These are phyloP conservation scores for Crotalus helleri DNA, from an alignment of 2,113 vertebrate genomes.

Conservation along the genomic window DNA sequence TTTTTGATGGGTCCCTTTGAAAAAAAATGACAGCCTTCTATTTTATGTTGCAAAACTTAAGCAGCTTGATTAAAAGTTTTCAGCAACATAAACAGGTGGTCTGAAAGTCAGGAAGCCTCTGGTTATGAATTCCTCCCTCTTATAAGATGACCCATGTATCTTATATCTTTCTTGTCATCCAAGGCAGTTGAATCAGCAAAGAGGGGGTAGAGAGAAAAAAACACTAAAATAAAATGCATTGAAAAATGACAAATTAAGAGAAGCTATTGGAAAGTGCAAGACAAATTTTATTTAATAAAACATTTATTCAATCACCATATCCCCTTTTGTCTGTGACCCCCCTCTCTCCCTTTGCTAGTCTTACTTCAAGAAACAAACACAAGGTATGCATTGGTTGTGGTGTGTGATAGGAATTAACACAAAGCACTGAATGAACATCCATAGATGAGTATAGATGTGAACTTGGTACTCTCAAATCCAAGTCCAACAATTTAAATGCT, in stretches of 20 bases:
- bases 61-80: slow-evolving; percentile 15
- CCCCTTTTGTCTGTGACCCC: background rate
- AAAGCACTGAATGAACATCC: background rate
- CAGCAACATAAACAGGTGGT: background rate
- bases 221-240: background rate
- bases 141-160: background rate
- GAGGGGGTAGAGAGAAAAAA: background rate
- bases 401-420: background rate
- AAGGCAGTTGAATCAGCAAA: slow-evolving; percentile 6
- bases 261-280: background rate
- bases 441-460: background rate
- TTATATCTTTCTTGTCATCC: background rate
- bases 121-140: slow-evolving; percentile 26
- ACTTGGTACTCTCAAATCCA: background rate
- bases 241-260: background rate
- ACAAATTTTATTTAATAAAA: background rate
- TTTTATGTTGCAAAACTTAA: slow-evolving; percentile 27
- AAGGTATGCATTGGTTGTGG: background rate
- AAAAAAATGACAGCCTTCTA: background rate
- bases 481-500: background rate
- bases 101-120: slow-evolving; percentile 17
- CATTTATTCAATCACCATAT: background rate
- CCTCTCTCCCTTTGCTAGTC: background rate
- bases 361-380: background rate
- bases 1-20: background rate